phyloP scores from a whole-genome alignment of 2,113 vertebrate species.

The Caranx ignobilis region DNA sequence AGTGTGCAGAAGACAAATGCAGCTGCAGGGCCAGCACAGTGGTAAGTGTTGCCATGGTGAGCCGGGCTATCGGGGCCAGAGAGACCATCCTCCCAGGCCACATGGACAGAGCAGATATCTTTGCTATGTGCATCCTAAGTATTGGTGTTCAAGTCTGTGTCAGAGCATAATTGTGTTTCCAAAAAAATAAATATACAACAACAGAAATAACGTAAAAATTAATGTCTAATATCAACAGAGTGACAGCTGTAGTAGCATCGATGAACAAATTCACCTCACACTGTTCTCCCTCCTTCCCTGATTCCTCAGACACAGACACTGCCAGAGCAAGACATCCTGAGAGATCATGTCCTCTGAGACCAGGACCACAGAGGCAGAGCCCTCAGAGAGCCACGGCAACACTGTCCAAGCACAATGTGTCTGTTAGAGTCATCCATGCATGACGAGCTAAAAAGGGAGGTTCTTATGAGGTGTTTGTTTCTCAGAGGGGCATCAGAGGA shows the following conservation, averaged over 20 bases:
- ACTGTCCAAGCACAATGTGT: conserved; percentile 71
- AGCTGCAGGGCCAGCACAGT: conserved; percentile 80
- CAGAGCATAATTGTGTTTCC: neutral
- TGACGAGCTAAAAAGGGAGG: conserved; percentile 55
- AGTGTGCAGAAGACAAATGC: conserved; percentile 71
- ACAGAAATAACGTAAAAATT: neutral
- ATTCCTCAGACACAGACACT: conserved; percentile 61
- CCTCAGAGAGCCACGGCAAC: conserved; percentile 72
- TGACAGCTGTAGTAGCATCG: neutral
- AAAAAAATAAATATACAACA: neutral
- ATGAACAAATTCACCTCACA: conserved; percentile 31
- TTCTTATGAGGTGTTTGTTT: conserved; percentile 54
- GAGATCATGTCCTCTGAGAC: conserved; percentile 77
- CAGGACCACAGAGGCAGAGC: conserved; percentile 68
- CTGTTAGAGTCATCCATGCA: conserved; percentile 67
- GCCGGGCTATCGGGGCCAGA: conserved; percentile 69
- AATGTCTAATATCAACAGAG: conserved; percentile 10
- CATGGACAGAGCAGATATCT: conserved; percentile 69
- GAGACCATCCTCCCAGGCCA: conserved; percentile 68
- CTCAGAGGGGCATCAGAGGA: conserved; percentile 28
- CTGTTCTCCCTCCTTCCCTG: conserved; percentile 27
- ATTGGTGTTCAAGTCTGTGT: conserved; percentile 14
- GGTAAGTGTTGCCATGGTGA: conserved; percentile 87
- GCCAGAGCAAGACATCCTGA: conserved; percentile 72
- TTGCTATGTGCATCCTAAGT: conserved; percentile 48